Percentiles rank a stretch among this genome's conserved stretches.
phyloP scores from a whole-genome alignment of 2,888 invertebrate species.

The Meloe dianella region DNA sequence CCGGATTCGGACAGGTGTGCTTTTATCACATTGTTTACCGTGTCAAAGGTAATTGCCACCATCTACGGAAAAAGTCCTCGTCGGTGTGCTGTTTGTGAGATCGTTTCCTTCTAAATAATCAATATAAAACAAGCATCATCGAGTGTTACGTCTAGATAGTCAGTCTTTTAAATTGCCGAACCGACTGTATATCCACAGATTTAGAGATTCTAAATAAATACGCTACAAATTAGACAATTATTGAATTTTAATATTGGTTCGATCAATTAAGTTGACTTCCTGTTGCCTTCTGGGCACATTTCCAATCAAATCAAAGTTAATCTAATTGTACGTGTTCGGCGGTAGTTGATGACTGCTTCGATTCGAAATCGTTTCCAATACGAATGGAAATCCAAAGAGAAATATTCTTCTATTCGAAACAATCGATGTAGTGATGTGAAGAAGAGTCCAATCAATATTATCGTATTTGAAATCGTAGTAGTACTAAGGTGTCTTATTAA shows the following conservation, averaged over 20 bases:
- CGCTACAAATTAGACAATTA: neutral
- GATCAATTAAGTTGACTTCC: neutral
- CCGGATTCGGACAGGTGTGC: neutral
- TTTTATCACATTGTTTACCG: neutral
- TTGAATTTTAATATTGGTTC: neutral
- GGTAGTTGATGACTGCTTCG: neutral
- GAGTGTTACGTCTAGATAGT: too few relatives aligned
- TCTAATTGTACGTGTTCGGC: neutral
- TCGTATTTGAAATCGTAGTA: neutral
- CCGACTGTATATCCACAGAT: too few relatives aligned
- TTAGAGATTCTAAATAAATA: neutral
- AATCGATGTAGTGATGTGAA: too few relatives aligned
- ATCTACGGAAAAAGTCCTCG: too few relatives aligned
- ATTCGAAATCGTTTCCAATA: neutral
- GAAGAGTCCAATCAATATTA: neutral
- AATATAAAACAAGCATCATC: too few relatives aligned
- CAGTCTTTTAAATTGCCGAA: too few relatives aligned
- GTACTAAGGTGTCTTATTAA: neutral
- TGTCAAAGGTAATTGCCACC: neutral
- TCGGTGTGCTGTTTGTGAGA: too few relatives aligned
- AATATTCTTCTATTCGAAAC: too few relatives aligned
- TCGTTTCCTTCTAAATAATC: too few relatives aligned
- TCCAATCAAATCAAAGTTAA: neutral
- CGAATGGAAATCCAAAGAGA: neutral
- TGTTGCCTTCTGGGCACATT: neutral